A percentile compares a stretch with the other conserved stretches of the same genome.
Evolutionary conservation across 2,888 invertebrate genomes (phyloP).

Genomic region (Chirona hameri): DNA sequence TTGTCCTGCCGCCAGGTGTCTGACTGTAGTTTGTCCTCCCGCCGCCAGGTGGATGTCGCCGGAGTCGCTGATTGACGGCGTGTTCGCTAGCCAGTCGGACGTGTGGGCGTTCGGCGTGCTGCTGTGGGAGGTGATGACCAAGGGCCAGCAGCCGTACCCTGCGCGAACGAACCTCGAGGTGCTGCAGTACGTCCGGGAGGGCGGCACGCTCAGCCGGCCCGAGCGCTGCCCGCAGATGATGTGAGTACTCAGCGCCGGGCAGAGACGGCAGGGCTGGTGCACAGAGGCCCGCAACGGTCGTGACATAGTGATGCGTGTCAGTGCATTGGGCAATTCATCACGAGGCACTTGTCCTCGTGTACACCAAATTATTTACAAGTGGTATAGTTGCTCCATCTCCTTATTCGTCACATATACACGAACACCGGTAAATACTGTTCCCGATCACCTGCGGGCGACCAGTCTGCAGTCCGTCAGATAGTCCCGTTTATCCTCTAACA

Average conservation of each 20-base stretch:
- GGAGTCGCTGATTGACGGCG: constrained; percentile 90
- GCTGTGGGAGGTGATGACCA: constrained; percentile 93
- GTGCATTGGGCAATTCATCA: no score
- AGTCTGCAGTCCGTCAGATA: no score
- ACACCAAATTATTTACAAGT: no score
- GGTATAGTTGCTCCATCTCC: no score
- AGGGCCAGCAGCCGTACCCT: constrained; percentile 96
- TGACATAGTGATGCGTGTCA: no score
- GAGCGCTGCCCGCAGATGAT: constrained; percentile 72
- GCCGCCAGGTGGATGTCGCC: constrained; percentile 84
- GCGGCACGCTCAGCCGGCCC: constrained; percentile 74
- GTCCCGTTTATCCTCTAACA: no score
- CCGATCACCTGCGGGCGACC: no score
- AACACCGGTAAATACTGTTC: no score
- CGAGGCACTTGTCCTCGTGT: no score
- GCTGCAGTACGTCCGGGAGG: constrained; percentile 78
- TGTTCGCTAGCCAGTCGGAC: constrained; percentile 94
- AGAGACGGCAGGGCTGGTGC: no score
- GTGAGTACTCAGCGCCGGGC: constrained; percentile 44
- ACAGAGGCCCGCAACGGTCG: no score
- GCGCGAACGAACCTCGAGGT: constrained; percentile 90
- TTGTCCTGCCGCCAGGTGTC: not conserved
- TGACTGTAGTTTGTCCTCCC: not conserved
- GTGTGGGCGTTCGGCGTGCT: constrained; percentile 92
- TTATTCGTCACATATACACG: no score